A percentile compares a stretch with the other conserved stretches of the same genome.
Conservation (phyloP, 2,113 vertebrate genomes). For the Aix galericulata region DNA sequence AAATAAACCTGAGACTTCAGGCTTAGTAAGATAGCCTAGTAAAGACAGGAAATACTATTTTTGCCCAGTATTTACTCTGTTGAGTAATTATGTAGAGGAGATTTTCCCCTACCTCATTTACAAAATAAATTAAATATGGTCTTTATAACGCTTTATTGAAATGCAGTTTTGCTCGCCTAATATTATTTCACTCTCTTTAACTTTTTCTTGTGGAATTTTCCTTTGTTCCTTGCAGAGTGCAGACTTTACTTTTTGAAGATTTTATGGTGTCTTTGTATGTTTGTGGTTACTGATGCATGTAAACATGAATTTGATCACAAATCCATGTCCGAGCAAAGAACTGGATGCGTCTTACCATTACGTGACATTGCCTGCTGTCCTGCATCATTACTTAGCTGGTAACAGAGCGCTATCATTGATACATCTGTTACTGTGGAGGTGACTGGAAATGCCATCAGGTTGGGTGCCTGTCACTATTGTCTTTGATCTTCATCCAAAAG, state of each 20-base stretch:
- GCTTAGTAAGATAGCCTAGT: neutral
- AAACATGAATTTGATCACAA: neutral
- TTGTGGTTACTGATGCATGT: neutral
- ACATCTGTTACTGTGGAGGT: neutral
- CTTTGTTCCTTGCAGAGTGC: neutral
- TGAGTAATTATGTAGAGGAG: neutral
- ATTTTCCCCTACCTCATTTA: neutral
- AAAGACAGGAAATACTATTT: neutral
- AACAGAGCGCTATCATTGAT: neutral
- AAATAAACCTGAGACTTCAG: neutral
- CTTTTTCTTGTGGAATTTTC: neutral
- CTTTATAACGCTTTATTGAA: neutral
- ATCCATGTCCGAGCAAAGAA: neutral
- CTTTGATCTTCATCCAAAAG: neutral
- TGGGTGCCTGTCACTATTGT: neutral
- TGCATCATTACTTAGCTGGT: neutral
- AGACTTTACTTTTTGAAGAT: neutral
- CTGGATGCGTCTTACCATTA: fast-evolving
- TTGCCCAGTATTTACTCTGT: neutral
- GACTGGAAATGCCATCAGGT: neutral
- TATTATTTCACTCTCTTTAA: neutral
- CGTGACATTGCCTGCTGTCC: neutral
- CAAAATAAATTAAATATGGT: neutral
- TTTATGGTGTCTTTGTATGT: neutral
- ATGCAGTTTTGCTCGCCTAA: neutral